These are phyloP conservation scores for Apis laboriosa DNA, from an alignment of 1,140 invertebrate species.

Conservation along the genomic window DNA sequence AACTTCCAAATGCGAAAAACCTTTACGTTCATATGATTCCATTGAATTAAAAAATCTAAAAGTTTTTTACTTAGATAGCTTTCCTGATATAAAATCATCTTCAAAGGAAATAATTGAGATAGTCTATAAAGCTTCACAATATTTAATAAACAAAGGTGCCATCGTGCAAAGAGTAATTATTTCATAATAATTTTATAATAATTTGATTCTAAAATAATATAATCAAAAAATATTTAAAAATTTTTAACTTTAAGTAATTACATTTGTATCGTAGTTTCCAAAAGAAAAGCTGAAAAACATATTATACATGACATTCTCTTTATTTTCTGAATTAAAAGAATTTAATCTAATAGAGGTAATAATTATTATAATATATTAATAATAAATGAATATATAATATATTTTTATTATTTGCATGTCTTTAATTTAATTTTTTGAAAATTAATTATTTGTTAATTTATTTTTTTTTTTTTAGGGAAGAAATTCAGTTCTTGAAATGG, in stretches of 20 bases:
- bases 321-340: constrained; percentile 66
- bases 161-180: constrained; percentile 69
- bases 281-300: neutral
- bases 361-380: too few species aligned
- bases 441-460: neutral
- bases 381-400: too few species aligned
- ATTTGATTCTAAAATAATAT: neutral
- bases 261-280: constrained; percentile 28
- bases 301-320: accelerated
- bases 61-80: constrained; percentile 85
- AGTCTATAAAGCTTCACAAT: constrained; percentile 77
- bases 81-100: constrained; percentile 79
- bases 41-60: constrained; percentile 84
- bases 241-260: neutral
- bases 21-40: constrained; percentile 78
- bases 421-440: neutral
- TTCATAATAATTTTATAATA: neutral
- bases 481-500: constrained; percentile 76
- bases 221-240: neutral
- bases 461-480: constrained; percentile 65
- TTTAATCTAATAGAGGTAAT: too few species aligned
- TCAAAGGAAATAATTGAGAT: constrained; percentile 79
- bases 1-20: constrained; percentile 69
- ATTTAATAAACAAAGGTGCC: constrained; percentile 75
- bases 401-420: too few species aligned